These are phyloP conservation scores for Heliconius cydno DNA, from an alignment of 2,888 invertebrate genomes.

Conservation along the genomic window DNA sequence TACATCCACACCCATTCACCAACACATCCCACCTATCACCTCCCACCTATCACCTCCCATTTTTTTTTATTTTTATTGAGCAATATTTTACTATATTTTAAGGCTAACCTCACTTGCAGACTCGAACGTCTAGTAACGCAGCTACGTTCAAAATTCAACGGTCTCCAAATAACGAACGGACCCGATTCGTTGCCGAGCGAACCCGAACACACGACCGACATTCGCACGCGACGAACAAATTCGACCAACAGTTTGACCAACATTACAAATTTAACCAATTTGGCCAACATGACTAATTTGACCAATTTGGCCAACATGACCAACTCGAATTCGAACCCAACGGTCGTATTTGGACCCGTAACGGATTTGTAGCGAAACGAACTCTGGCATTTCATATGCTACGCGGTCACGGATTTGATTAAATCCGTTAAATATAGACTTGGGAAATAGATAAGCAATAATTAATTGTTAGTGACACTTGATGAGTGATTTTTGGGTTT, in stretches of 20 bases:
- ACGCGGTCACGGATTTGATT: conserved; percentile 63
- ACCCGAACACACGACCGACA: conserved; percentile 64
- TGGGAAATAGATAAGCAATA: conserved; percentile 24
- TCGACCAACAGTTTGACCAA: conserved; percentile 50
- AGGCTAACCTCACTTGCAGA: conserved; percentile 72
- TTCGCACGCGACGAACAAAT: conserved; percentile 55
- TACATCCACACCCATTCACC: conserved; percentile 2
- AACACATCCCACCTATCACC: neutral
- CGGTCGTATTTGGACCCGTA: conserved; percentile 84
- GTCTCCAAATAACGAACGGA: conserved; percentile 69
- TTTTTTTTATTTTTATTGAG: conserved; percentile 28
- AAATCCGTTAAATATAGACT: conserved; percentile 54
- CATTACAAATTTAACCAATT: conserved; percentile 47
- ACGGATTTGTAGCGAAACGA: conserved; percentile 83
- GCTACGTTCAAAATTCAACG: conserved; percentile 80
- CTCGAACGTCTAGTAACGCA: conserved; percentile 84
- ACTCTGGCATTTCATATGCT: conserved; percentile 56
- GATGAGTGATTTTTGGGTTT: neutral
- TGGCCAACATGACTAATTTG: conserved; percentile 61
- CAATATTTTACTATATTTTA: conserved; percentile 50
- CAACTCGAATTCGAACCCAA: conserved; percentile 64
- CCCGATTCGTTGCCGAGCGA: conserved; percentile 77
- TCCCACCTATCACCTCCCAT: conserved; percentile 12
- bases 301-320: conserved; percentile 64
- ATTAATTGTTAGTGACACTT: neutral